phyloP scores from a whole-genome alignment of 2,113 vertebrate genomes.

The Dascyllus trimaculatus region DNA sequence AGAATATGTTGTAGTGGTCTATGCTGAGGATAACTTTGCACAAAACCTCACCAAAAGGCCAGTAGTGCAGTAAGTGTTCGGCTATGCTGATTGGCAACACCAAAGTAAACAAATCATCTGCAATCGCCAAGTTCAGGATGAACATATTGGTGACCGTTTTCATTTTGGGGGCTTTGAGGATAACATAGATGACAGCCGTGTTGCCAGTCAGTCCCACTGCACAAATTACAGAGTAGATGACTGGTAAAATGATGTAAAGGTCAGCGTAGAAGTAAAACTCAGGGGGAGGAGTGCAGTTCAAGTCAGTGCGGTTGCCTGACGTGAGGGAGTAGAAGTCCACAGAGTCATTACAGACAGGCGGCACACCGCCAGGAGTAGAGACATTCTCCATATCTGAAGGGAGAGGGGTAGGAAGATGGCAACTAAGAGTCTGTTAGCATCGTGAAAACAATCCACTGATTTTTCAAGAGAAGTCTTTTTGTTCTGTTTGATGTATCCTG shows the following conservation, averaged over 20 bases:
- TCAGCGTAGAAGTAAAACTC: slow-evolving; percentile 81
- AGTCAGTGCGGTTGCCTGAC: slow-evolving; percentile 64
- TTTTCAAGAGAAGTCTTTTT: background rate
- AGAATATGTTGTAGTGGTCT: slow-evolving; percentile 94
- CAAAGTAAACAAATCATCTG: slow-evolving; percentile 90
- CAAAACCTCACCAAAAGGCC: slow-evolving; percentile 92
- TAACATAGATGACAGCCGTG: slow-evolving; percentile 91
- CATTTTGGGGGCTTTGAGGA: slow-evolving; percentile 93
- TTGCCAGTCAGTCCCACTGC: slow-evolving; percentile 91
- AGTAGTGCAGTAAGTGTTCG: slow-evolving; percentile 90
- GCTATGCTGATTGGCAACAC: slow-evolving; percentile 92
- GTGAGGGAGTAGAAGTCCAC: slow-evolving; percentile 68
- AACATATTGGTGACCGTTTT: slow-evolving; percentile 95
- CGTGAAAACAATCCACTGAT: background rate
- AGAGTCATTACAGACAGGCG: slow-evolving; percentile 75
- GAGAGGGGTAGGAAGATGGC: background rate
- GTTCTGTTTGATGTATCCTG: too few relatives aligned
- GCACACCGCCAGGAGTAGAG: slow-evolving; percentile 17
- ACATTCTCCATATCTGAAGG: slow-evolving; percentile 79
- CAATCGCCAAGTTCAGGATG: slow-evolving; percentile 91
- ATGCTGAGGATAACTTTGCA: slow-evolving; percentile 93
- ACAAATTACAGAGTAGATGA: slow-evolving; percentile 91
- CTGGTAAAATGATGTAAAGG: slow-evolving; percentile 88
- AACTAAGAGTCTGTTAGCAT: slow-evolving; percentile 9
- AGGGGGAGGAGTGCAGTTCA: slow-evolving; percentile 72